A percentile compares a stretch with the other conserved stretches of the same genome.
These are phyloP conservation scores for Ceratina australensis DNA, from an alignment of 1,140 invertebrate genomes.

Conservation along the genomic window DNA sequence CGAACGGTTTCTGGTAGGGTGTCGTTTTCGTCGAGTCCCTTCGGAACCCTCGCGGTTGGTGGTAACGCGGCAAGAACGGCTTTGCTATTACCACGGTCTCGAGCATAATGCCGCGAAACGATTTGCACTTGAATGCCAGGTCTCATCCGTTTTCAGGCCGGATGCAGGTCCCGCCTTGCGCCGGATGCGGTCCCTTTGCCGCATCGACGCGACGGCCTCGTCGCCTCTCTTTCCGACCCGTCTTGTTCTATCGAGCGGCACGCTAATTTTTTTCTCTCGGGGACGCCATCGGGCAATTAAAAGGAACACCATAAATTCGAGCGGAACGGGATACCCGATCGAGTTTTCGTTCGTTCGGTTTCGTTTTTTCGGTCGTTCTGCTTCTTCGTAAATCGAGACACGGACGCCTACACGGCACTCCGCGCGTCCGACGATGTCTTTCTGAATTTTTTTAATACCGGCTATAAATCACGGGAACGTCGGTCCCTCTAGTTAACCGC, in stretches of 20 bases:
- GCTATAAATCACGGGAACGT: slow-evolving; percentile 29
- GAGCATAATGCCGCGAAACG: slow-evolving; percentile 67
- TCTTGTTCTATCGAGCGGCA: not conserved
- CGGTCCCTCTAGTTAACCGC: slow-evolving; percentile 1
- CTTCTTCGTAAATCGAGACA: slow-evolving; percentile 24
- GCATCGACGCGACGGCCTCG: slow-evolving; percentile 3
- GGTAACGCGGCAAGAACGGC: not conserved
- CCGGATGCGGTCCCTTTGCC: slow-evolving; percentile 68
- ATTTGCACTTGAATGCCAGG: slow-evolving; percentile 74
- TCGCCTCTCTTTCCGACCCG: not conserved
- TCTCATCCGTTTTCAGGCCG: slow-evolving; percentile 66
- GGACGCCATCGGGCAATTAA: slow-evolving; percentile 13
- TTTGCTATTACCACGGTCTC: slow-evolving; percentile 42
- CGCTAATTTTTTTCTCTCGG: not conserved
- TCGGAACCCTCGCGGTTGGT: not conserved
- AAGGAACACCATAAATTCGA: slow-evolving; percentile 10
- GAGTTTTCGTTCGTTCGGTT: slow-evolving; percentile 3
- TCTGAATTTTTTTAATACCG: slow-evolving; percentile 7
- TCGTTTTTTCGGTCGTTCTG: not conserved
- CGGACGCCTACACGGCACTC: slow-evolving; percentile 19
- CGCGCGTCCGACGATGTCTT: not conserved
- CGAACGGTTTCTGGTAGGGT: not conserved
- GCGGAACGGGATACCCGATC: not conserved
- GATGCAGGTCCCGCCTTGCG: slow-evolving; percentile 61
- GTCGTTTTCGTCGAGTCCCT: not conserved